phyloP scores from a whole-genome alignment of 1,140 invertebrate genomes.

The Neocloeon triangulifer region DNA sequence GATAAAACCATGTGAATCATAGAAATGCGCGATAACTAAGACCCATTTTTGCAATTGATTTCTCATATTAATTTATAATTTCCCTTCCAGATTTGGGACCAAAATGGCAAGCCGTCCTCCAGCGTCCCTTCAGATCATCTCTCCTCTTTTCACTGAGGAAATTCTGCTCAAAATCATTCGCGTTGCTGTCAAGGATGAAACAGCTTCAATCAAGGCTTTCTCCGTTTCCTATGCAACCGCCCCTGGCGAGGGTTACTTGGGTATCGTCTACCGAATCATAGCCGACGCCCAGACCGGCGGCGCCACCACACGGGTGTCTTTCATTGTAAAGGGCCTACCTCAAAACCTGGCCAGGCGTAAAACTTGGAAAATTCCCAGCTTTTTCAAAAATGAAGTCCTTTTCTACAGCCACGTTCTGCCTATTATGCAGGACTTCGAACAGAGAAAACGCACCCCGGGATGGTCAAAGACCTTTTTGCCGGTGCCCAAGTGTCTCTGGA shows the following conservation, averaged over 20 bases:
- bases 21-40: too few species aligned
- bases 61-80: too few species aligned
- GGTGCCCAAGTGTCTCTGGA: conserved; percentile 23
- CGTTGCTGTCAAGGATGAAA: conserved; percentile 15
- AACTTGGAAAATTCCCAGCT: conserved; percentile 36
- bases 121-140: too few species aligned
- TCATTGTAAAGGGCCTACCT: conserved; percentile 37
- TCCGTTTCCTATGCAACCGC: conserved; percentile 17
- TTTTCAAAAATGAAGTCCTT: conserved; percentile 39
- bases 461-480: conserved; percentile 15
- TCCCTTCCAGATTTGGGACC: too few species aligned
- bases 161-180: conserved; percentile 19
- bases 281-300: conserved; percentile 10
- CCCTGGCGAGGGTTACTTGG: conserved; percentile 42
- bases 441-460: conserved; percentile 14
- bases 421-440: conserved; percentile 24
- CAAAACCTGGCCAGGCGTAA: conserved; percentile 30
- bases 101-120: too few species aligned
- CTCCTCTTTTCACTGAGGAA: conserved; percentile 23
- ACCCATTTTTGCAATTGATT: too few species aligned
- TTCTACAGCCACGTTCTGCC: conserved; percentile 30
- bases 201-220: conserved; percentile 21
- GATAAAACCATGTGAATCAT: too few species aligned
- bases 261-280: conserved; percentile 28
- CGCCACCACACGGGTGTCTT: conserved; percentile 15